A percentile compares a stretch with the other conserved stretches of the same genome.
Conservation (phyloP, 2,113 vertebrate species). For the Callipepla squamata region DNA sequence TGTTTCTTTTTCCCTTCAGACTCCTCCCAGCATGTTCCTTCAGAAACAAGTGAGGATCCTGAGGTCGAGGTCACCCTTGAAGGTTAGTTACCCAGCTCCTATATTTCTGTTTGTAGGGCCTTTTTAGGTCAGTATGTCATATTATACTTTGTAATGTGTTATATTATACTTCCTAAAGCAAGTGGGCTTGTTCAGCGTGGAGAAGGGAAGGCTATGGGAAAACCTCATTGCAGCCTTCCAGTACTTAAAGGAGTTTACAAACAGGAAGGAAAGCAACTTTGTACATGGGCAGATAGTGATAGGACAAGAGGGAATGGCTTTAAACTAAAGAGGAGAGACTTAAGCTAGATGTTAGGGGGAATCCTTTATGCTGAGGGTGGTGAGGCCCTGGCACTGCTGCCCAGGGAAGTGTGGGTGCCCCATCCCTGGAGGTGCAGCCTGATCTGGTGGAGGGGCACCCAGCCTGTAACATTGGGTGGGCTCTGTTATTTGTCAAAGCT, state of each 20-base stretch:
- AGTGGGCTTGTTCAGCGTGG: background rate
- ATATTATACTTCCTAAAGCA: background rate
- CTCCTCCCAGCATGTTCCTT: conserved; percentile 68
- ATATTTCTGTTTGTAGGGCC: background rate
- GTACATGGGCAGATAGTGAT: background rate
- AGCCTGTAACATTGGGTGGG: background rate
- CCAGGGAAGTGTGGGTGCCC: background rate
- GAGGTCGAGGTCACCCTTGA: conserved; percentile 85
- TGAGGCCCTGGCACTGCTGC: background rate
- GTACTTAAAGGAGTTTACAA: background rate
- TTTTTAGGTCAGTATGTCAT: background rate
- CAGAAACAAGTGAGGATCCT: conserved; percentile 80
- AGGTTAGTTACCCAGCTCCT: conserved; percentile 73
- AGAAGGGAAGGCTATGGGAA: background rate
- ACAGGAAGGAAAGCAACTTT: background rate
- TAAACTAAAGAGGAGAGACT: background rate
- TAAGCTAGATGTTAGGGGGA: background rate
- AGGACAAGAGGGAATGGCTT: background rate
- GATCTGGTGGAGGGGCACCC: background rate
- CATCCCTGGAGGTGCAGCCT: background rate
- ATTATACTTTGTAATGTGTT: background rate
- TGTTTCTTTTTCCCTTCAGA: conserved; percentile 66
- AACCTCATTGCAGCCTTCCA: background rate
- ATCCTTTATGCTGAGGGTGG: background rate
- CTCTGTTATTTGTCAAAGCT: background rate